Evolutionary conservation across 2,888 invertebrate species (phyloP), one percentile per base, ranked within the genome.

Genomic region (Ariolimax columbianus): DNA sequence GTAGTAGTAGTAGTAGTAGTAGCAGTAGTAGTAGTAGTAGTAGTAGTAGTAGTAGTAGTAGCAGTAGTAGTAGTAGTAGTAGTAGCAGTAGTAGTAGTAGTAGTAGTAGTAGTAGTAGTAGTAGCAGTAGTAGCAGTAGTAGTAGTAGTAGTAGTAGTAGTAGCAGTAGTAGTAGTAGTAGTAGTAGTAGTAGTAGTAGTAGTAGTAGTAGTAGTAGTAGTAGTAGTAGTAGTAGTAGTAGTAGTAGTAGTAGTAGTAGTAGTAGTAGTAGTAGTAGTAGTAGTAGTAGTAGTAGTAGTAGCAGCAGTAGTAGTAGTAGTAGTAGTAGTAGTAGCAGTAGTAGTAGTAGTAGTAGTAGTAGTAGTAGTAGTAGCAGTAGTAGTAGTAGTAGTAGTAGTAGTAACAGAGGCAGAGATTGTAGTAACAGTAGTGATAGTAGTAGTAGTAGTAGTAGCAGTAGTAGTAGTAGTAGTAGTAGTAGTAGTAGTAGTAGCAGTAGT

Each of bases 101-200:
- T 9, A 77, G 77, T 43, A 47, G 77, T n/a, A 77, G 77, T 26
- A 43, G 77, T 26, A 47, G 77, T 43, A 77, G 47, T 19, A 47
- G 77, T 43, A 47, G 77, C 14, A 77, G 77, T 14, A 77, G 77
- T 9, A 77, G 77, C 26, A 77, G 43, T 14, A 77, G 47, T 43
- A 43, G 47, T 43, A 47, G 47, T 43, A 77, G 77, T 26, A 47
- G 78, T 33, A 78, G 78, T 59, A 78, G 55, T 59, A 78, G 78
- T 59, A 78, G 78, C 55, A 78, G 78, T 78, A 55, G 59, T 78
- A 59, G 78, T 78, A 78, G 78, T 78, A 78, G 78, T 59, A 78
- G 78, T 59, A 78, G 55, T 30, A n/a, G 51, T 33, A 72, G 36
- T 72, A 72, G 72, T 23, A 72, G 72, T 33, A 33, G 72, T 33